A percentile compares a stretch with the other conserved stretches of the same genome.
phyloP scores from a whole-genome alignment of 2,888 invertebrate genomes.

The Scaptomyza caliginosa region DNA sequence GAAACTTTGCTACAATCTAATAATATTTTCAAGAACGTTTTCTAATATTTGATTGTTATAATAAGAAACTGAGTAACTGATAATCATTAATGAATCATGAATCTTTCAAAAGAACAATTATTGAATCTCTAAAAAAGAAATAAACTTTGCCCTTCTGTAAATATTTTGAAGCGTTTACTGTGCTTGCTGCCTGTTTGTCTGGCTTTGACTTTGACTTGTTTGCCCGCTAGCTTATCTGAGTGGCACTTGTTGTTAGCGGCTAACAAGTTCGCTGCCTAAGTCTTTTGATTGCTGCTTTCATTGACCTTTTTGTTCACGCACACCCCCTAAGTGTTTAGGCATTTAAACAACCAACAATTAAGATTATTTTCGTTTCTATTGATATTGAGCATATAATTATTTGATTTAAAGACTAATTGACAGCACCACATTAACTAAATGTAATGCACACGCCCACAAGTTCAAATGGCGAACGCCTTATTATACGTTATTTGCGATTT shows the following conservation, averaged over 20 bases:
- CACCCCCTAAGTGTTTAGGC: slow-evolving; percentile 12
- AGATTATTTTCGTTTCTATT: slow-evolving; percentile 5
- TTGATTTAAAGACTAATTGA: not conserved
- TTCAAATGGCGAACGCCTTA: slow-evolving; percentile 5
- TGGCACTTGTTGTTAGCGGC: slow-evolving; percentile 1
- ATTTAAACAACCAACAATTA: slow-evolving; percentile 27
- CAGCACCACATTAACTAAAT: slow-evolving; percentile 27
- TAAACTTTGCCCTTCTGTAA: not conserved
- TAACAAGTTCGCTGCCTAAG: slow-evolving; percentile 48
- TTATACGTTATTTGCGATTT: slow-evolving; percentile 4
- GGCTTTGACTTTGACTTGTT: no score
- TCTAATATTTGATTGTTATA: not conserved
- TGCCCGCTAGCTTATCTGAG: no score
- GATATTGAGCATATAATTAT: slow-evolving; percentile 11
- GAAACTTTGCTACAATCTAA: not conserved
- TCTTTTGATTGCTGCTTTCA: slow-evolving; percentile 49
- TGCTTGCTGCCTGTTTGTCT: slow-evolving; percentile 29
- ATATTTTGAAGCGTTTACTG: not conserved
- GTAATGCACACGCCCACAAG: slow-evolving; percentile 34
- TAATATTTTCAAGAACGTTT: not conserved
- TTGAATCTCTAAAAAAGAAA: no score
- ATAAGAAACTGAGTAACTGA: not conserved
- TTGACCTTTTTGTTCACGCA: slow-evolving; percentile 52
- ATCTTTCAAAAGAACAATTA: no score
- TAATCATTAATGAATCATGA: no score